These are phyloP conservation scores for Ypsolopha sequella DNA, from an alignment of 2,888 invertebrate species.

Conservation along the genomic window DNA sequence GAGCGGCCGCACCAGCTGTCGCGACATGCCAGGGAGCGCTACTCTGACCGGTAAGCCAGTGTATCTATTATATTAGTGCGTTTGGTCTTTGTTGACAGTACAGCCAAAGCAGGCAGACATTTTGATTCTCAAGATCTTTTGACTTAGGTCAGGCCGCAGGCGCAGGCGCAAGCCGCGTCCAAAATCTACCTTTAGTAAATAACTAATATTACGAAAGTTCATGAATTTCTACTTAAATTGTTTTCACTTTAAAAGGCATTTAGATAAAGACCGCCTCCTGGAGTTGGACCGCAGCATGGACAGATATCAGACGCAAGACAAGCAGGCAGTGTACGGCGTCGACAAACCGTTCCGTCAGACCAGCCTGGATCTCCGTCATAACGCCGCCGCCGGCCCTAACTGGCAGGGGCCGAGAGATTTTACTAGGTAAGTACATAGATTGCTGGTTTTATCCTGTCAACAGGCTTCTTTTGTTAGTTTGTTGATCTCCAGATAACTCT, in stretches of 20 bases:
- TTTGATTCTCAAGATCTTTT: too few relatives aligned
- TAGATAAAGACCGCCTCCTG: slow-evolving; percentile 58
- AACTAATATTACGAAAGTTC: too few relatives aligned
- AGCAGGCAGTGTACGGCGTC: slow-evolving; percentile 63
- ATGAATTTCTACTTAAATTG: neutral
- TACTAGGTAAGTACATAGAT: slow-evolving; percentile 38
- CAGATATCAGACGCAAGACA: slow-evolving; percentile 45
- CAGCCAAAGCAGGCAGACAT: too few relatives aligned
- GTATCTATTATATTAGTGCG: too few relatives aligned
- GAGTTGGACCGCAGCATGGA: slow-evolving; percentile 57
- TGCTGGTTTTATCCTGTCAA: too few relatives aligned
- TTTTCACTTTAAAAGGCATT: slow-evolving; percentile 36
- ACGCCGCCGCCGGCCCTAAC: slow-evolving; percentile 31
- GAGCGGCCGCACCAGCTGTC: slow-evolving; percentile 59
- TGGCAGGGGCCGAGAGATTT: slow-evolving; percentile 65
- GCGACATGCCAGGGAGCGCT: slow-evolving; percentile 53
- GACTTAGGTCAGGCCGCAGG: too few relatives aligned
- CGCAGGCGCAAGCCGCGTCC: neutral
- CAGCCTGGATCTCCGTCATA: slow-evolving; percentile 58
- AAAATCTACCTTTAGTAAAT: neutral
- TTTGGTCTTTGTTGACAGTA: too few relatives aligned
- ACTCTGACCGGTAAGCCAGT: slow-evolving; percentile 47
- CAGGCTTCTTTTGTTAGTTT: too few relatives aligned
- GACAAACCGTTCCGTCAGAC: slow-evolving; percentile 66
- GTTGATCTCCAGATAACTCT: too few relatives aligned